A percentile compares a stretch with the other conserved stretches of the same genome.
Conservation (phyloP, 2,888 invertebrate genomes). For the Teleiodes luculella region DNA sequence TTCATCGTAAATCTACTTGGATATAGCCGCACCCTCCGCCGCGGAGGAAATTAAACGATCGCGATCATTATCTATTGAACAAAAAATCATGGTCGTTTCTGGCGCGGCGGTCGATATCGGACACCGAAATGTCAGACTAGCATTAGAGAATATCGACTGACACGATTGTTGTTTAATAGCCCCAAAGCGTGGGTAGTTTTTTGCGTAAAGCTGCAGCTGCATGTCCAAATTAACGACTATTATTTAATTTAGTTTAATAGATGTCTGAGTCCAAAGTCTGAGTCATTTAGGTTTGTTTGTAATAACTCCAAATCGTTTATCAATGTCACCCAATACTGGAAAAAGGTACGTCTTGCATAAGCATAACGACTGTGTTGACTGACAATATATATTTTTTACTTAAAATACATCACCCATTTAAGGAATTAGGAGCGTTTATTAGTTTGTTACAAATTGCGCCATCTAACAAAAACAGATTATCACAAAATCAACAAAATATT, state of each 20-base stretch:
- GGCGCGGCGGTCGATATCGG: slow-evolving; percentile 38
- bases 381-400: neutral
- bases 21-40: slow-evolving; percentile 27
- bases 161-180: neutral
- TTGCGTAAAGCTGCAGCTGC: neutral
- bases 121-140: slow-evolving; percentile 29
- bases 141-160: slow-evolving; percentile 3
- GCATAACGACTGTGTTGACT: neutral
- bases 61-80: slow-evolving; percentile 43
- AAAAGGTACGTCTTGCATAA: neutral
- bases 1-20: slow-evolving; percentile 31
- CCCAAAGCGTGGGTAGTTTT: neutral
- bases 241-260: neutral
- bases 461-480: neutral
- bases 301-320: too few relatives aligned
- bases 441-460: slow-evolving; percentile 4
- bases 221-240: neutral
- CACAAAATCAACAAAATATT: slow-evolving; percentile 2
- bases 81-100: slow-evolving; percentile 36
- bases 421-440: neutral
- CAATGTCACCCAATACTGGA: neutral
- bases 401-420: neutral
- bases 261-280: too few relatives aligned
- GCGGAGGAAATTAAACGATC: slow-evolving; percentile 37
- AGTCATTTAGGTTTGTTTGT: too few relatives aligned